Percentiles rank a stretch among this genome's conserved stretches.
Evolutionary conservation across 2,888 invertebrate species (phyloP).

Genomic region (Drepana falcataria): DNA sequence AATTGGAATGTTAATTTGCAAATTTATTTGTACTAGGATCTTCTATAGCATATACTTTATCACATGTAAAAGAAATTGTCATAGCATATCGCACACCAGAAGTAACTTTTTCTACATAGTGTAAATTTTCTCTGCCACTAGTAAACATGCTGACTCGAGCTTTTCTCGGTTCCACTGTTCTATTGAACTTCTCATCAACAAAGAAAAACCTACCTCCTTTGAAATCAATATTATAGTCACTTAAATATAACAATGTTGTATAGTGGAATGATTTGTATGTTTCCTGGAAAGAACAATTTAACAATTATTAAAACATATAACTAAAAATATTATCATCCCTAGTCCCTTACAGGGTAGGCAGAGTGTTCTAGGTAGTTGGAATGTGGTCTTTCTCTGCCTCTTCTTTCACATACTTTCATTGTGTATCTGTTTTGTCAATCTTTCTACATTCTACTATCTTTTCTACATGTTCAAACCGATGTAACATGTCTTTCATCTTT

Average conservation of each 20-base stretch:
- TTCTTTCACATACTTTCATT: too few relatives aligned
- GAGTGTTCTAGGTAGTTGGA: too few relatives aligned
- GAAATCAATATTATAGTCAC: conserved; percentile 86
- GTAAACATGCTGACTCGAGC: conserved; percentile 91
- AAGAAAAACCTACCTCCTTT: conserved; percentile 91
- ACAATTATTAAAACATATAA: not conserved
- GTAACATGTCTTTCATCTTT: too few relatives aligned
- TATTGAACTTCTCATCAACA: conserved; percentile 81
- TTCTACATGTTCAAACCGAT: too few relatives aligned
- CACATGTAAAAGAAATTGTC: conserved; percentile 92
- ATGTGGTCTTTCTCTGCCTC: too few relatives aligned
- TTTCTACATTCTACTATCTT: too few relatives aligned
- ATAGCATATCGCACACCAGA: conserved; percentile 88
- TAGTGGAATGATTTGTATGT: conserved; percentile 93
- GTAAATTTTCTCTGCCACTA: conserved; percentile 91
- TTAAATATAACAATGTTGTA: conserved; percentile 89
- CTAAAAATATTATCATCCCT: not conserved
- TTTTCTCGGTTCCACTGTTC: conserved; percentile 86
- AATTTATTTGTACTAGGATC: conserved; percentile 66
- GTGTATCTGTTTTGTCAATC: too few relatives aligned
- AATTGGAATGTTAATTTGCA: conserved; percentile 22
- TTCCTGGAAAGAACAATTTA: conserved; percentile 76
- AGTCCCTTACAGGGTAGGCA: too few relatives aligned
- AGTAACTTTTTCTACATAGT: conserved; percentile 88
- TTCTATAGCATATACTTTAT: conserved; percentile 81